These are phyloP conservation scores for Neoaliturus tenellus DNA, from an alignment of 2,888 invertebrate species.

Conservation along the genomic window DNA sequence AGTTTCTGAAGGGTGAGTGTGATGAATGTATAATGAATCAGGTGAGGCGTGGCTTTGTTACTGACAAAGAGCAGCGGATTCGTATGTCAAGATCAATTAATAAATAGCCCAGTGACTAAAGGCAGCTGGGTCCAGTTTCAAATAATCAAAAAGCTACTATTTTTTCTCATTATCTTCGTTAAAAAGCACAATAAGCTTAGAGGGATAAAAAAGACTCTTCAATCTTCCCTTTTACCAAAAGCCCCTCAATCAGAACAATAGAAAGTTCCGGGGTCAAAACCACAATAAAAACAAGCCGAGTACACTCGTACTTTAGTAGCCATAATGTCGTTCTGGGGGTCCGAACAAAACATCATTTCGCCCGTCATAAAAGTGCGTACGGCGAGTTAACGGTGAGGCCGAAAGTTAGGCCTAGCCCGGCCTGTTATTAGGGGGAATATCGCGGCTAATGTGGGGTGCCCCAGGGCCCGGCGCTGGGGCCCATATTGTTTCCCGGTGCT, in stretches of 20 bases:
- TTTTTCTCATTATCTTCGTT: too few relatives aligned
- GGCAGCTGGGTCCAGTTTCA: too few relatives aligned
- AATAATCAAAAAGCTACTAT: too few relatives aligned
- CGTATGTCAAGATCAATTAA: too few relatives aligned
- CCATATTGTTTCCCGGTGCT: not conserved
- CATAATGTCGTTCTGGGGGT: not conserved
- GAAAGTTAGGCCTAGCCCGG: slow-evolving; percentile 14
- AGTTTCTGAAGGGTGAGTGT: too few relatives aligned
- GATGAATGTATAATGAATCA: too few relatives aligned
- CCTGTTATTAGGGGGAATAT: slow-evolving; percentile 16
- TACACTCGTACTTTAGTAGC: not conserved
- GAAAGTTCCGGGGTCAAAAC: slow-evolving; percentile 10
- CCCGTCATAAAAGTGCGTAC: slow-evolving; percentile 1
- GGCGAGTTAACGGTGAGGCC: not conserved
- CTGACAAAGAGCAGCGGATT: too few relatives aligned
- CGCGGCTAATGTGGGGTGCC: slow-evolving; percentile 12
- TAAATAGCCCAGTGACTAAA: too few relatives aligned
- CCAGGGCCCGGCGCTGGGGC: not conserved
- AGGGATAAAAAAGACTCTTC: too few relatives aligned
- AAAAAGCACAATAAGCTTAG: too few relatives aligned
- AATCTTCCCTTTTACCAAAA: too few relatives aligned
- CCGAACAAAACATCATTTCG: not conserved
- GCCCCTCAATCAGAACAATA: slow-evolving; percentile 10
- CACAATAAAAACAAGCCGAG: not conserved
- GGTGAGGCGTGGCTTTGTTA: too few relatives aligned